phyloP scores from a whole-genome alignment of 2,888 invertebrate genomes.

The Tuta absoluta region DNA sequence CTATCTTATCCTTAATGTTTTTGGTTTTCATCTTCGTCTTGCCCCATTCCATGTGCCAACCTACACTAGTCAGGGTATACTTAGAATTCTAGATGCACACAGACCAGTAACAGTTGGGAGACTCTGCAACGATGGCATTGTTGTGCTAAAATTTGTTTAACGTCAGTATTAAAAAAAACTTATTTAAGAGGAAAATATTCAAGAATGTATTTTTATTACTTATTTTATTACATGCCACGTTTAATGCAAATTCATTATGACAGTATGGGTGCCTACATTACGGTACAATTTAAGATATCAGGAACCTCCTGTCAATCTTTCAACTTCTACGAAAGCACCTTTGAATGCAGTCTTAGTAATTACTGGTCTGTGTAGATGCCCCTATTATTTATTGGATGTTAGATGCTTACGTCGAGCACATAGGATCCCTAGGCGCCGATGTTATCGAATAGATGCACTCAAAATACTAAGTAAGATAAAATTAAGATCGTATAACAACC shows the following conservation, averaged over 20 bases:
- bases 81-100: slow-evolving; percentile 48
- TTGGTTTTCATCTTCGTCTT: slow-evolving; percentile 45
- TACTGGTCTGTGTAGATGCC: slow-evolving; percentile 37
- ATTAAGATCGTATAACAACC: slow-evolving; percentile 58
- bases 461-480: slow-evolving; percentile 56
- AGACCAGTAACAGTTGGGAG: not conserved
- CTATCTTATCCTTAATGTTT: slow-evolving; percentile 33
- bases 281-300: not conserved
- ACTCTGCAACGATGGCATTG: not conserved
- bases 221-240: no score
- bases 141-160: not conserved
- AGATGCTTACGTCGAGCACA: slow-evolving; percentile 40
- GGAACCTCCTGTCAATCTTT: not conserved
- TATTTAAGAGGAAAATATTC: no score
- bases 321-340: not conserved
- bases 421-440: slow-evolving; percentile 52
- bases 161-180: no score
- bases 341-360: not conserved
- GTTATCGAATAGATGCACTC: slow-evolving; percentile 55
- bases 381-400: slow-evolving; percentile 50
- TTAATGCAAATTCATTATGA: no score
- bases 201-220: no score
- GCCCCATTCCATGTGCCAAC: slow-evolving; percentile 72
- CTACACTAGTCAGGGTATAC: slow-evolving; percentile 70
- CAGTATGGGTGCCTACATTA: no score